Base-by-base conservation (phyloP, 2,113 vertebrate species). In the Phodopus roborovskii region DNA sequence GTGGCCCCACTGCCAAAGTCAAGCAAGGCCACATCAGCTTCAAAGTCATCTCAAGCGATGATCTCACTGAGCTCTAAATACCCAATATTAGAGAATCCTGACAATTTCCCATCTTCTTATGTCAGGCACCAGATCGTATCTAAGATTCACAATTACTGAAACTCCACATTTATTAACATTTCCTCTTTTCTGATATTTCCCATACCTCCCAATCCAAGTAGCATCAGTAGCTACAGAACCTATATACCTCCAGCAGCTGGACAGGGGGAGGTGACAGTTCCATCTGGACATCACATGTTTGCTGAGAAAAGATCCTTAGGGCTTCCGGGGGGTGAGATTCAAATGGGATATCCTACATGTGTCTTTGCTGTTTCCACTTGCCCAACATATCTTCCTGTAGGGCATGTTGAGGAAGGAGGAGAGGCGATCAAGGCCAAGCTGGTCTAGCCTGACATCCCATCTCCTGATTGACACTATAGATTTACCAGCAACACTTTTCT, bases 61-160 rank as follows among this genome's bases (percentile, higher is more conserved):
- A 99, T 97, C 99, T 99, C 62, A 98, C 98, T 30, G 99, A 98
- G 97, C 98, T 99, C 28, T 99, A 98, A 99, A 97, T 90, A 45
- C 81, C 75, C 83, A 94, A 50, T 94, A 89, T 87, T 92, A 9
- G 74, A 94, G 33, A 97, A 95, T 93, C 95, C 97, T 97, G 94
- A 93, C 94, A 94, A 78, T 17, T 94, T 91, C 81, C 58, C 71
- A 95, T 33, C 82, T 42, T 93, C 88, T 94, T 88, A 83, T 94
- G 97, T 96, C 92, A 96, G 93, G 87, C 79, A 78, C n/a, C 62
- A 88, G 53, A 42, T 96, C 60, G 88, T 93, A 77, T 48, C 64
- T 96, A 91, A 84, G 88, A 96, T 95, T 92, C 50, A 90, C 48
- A 94, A 28, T 94, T 74, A 74, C 77, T 94, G 60, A 95, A 95